These are phyloP conservation scores for Alloscopus bannaensis DNA, from an alignment of 2,888 invertebrate genomes.

Conservation along the genomic window DNA sequence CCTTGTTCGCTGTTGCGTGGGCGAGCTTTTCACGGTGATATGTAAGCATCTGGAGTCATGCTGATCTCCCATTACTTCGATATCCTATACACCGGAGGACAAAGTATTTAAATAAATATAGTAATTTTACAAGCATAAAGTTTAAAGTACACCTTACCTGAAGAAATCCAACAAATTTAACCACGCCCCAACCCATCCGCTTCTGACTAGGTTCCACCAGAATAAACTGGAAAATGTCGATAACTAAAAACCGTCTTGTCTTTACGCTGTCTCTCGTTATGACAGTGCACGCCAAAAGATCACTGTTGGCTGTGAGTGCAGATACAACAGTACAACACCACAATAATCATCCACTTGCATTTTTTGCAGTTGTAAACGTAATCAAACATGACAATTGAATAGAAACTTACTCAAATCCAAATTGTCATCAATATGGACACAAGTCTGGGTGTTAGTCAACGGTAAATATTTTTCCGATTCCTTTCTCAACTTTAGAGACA, in stretches of 20 bases:
- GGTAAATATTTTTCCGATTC: constrained; percentile 92
- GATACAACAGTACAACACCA: neutral
- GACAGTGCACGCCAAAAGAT: constrained; percentile 96
- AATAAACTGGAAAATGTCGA: constrained; percentile 95
- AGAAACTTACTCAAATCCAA: constrained; percentile 91
- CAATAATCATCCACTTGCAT: neutral
- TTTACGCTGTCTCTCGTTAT: constrained; percentile 92
- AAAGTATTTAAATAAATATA: constrained; percentile 17
- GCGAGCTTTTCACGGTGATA: constrained; percentile 88
- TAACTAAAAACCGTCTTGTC: constrained; percentile 95
- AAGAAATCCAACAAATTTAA: constrained; percentile 95
- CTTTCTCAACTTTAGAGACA: constrained; percentile 86
- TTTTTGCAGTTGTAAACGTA: neutral
- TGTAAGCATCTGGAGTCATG: constrained; percentile 97
- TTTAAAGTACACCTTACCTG: constrained; percentile 76
- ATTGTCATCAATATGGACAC: constrained; percentile 94
- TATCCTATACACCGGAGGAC: constrained; percentile 81
- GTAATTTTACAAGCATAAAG: neutral
- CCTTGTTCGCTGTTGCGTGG: constrained; percentile 79
- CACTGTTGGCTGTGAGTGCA: constrained; percentile 88
- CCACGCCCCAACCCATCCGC: constrained; percentile 97
- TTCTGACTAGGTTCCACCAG: constrained; percentile 97
- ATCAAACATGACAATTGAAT: neutral
- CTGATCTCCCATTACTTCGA: constrained; percentile 96
- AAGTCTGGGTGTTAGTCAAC: constrained; percentile 89